Conservation (phyloP, 1,140 invertebrate genomes). For the Drosophila setifemur region DNA sequence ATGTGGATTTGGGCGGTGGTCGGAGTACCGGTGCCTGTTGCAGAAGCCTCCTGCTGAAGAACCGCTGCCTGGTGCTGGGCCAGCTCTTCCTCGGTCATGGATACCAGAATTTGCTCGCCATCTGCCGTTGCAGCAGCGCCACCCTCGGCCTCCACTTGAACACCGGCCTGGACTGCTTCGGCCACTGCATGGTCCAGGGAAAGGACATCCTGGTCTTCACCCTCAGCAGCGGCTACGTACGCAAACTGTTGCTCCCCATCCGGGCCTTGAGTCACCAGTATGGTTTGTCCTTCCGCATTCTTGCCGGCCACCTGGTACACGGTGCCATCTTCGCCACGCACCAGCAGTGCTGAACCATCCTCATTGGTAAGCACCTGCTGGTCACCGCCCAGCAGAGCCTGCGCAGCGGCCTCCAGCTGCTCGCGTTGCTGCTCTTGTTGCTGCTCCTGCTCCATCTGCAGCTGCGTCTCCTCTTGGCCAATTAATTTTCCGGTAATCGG, state of each 20-base stretch:
- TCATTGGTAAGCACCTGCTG: conserved; percentile 80
- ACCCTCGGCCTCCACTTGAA: conserved; percentile 16
- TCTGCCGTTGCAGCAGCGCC: conserved; percentile 79
- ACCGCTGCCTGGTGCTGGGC: conserved; percentile 83
- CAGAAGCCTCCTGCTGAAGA: conserved; percentile 50
- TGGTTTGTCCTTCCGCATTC: conserved; percentile 89
- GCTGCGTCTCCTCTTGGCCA: conserved; percentile 73
- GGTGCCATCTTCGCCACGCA: conserved; percentile 86
- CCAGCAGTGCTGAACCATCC: conserved; percentile 84
- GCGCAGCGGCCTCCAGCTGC: conserved; percentile 64
- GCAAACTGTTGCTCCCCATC: conserved; percentile 89
- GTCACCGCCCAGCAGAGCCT: conserved; percentile 59
- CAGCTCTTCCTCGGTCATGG: conserved; percentile 83
- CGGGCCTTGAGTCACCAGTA: conserved; percentile 87
- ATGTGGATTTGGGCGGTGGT: conserved; percentile 69
- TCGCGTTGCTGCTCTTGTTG: conserved; percentile 70
- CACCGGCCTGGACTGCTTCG: conserved; percentile 82
- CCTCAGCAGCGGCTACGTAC: conserved; percentile 86
- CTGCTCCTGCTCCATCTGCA: conserved; percentile 78
- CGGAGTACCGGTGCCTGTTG: conserved; percentile 43
- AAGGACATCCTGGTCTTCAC: conserved; percentile 85
- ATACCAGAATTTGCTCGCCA: conserved; percentile 84
- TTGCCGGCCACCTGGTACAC: conserved; percentile 87
- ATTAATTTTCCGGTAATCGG: conserved; percentile 76
- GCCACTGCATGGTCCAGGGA: conserved; percentile 86